Evolutionary conservation across 2,888 invertebrate genomes (phyloP).

Genomic region (Andrena praecox): DNA sequence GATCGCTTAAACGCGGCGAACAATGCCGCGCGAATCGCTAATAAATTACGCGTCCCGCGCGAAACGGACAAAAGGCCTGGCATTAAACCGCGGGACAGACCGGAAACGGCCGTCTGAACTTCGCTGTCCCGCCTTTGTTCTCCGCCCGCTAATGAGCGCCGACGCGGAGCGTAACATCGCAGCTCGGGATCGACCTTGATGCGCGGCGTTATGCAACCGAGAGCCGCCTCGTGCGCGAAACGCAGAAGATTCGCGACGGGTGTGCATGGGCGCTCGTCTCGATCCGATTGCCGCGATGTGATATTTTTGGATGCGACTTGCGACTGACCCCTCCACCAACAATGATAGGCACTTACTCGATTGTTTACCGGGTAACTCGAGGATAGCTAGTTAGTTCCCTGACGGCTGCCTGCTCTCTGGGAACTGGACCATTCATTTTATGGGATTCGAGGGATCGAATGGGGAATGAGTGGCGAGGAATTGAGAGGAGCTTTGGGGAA

Average conservation of each 20-base stretch:
- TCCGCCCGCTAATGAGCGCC: constrained; percentile 58
- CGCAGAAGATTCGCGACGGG: constrained; percentile 36
- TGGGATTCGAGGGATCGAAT: background rate
- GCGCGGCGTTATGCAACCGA: constrained; percentile 58
- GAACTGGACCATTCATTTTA: background rate
- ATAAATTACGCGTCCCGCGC: constrained; percentile 51
- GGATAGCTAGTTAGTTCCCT: too few relatives aligned
- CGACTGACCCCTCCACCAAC: constrained; percentile 27
- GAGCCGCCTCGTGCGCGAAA: constrained; percentile 36
- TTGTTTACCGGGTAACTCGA: constrained; percentile 30
- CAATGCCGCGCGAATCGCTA: constrained; percentile 50
- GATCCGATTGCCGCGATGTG: constrained; percentile 18
- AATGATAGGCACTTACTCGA: constrained; percentile 23
- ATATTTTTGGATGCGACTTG: constrained; percentile 50
- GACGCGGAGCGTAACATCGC: constrained; percentile 66
- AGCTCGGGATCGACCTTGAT: constrained; percentile 56
- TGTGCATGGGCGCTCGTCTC: constrained; percentile 34
- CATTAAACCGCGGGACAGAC: constrained; percentile 13
- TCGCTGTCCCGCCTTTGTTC: constrained; percentile 62
- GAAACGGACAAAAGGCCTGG: constrained; percentile 55
- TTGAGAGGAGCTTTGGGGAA: background rate
- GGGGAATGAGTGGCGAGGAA: background rate
- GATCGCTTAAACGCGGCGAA: constrained; percentile 31
- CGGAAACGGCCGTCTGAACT: constrained; percentile 61
- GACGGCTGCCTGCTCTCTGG: too few relatives aligned